Base-by-base conservation (phyloP, 2,113 vertebrate genomes). In the Gallinago jamesoni region DNA sequence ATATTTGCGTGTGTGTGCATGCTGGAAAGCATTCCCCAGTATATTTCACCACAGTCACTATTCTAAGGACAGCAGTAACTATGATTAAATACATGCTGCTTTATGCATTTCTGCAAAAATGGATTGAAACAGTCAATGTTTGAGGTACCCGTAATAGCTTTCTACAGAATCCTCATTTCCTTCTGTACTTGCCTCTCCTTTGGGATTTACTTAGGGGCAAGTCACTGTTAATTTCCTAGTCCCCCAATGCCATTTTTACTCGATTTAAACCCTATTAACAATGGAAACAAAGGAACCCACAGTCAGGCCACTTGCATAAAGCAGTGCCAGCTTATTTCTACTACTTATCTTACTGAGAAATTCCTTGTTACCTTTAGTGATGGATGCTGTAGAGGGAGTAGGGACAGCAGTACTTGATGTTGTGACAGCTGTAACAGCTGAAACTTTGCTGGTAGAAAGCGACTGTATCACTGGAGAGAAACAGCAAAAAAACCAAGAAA, bases 381-480 rank as follows among this genome's bases (percentile, higher is more conserved):
- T 56, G 57, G 97, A 39, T 81, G 94, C 80, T 5, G 90, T 73
- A 84, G 95, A 83, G 37, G 97, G 63, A 95, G 76, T 98, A 82
- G 97, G 87, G 64, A 89, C 89, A 85, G 88, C 68, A 6, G 95
- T 77, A 80, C 73, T 84, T 57, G 97, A 90, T 84, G 97, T 64
- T 60, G 97, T 91, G 53, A 97, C 91, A 31, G 98, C 94, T 78
- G 98, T 60, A 80, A 97, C 70, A 72, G 97, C 12, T 82, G 98
- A 93, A 53, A 97, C 94, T 91, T 98, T 98, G 97, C 35, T 97
- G 60, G 97, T 52, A 96, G 98, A 97, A 96, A 98, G 97, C 2
- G 98, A 98, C 48, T 98, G 98, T 80, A 98, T 97, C 95, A 98
- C 98, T 98, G 37, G 25, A 86, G n/a, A 72, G 41, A 10, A 78